Evolutionary conservation across 2,113 vertebrate genomes (phyloP).

Genomic region (Trinectes maculatus): DNA sequence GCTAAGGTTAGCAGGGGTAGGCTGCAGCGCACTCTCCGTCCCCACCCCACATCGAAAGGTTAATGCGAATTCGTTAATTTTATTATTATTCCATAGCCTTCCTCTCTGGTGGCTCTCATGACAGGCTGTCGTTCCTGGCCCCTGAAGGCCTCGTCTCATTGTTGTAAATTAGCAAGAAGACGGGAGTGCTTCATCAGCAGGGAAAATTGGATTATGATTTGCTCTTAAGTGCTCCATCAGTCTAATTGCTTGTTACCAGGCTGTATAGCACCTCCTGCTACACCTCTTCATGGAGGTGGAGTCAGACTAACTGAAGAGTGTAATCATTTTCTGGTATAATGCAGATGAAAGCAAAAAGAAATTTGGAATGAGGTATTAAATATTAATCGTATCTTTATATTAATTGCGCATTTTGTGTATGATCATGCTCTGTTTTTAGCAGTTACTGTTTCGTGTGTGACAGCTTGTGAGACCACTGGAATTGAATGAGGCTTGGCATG

Average conservation of each 20-base stretch:
- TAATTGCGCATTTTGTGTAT: not conserved
- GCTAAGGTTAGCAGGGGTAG: slow-evolving; percentile 49
- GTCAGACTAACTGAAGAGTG: slow-evolving; percentile 13
- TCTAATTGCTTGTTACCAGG: slow-evolving; percentile 63
- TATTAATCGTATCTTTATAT: slow-evolving; percentile 10
- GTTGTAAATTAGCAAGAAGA: slow-evolving; percentile 61
- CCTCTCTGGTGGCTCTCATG: slow-evolving; percentile 35
- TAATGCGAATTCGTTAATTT: slow-evolving; percentile 69
- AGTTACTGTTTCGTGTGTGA: slow-evolving; percentile 12
- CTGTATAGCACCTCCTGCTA: slow-evolving; percentile 23
- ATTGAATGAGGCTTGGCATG: slow-evolving; percentile 32
- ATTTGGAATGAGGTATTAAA: slow-evolving; percentile 16
- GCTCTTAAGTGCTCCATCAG: slow-evolving; percentile 68
- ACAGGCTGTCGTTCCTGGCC: slow-evolving; percentile 29
- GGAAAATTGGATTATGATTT: slow-evolving; percentile 77
- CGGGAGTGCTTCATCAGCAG: slow-evolving; percentile 59
- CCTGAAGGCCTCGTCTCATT: slow-evolving; percentile 51
- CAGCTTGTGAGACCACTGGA: not conserved
- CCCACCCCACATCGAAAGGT: slow-evolving; percentile 62
- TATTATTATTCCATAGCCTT: slow-evolving; percentile 37
- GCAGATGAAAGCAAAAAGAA: not conserved
- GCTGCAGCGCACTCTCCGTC: slow-evolving; percentile 38
- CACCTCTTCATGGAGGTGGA: slow-evolving; percentile 13
- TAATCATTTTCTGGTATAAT: slow-evolving; percentile 7
- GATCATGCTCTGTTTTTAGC: not conserved